Base-by-base conservation (phyloP, 1,140 invertebrate species). In the Argopecten irradians region DNA sequence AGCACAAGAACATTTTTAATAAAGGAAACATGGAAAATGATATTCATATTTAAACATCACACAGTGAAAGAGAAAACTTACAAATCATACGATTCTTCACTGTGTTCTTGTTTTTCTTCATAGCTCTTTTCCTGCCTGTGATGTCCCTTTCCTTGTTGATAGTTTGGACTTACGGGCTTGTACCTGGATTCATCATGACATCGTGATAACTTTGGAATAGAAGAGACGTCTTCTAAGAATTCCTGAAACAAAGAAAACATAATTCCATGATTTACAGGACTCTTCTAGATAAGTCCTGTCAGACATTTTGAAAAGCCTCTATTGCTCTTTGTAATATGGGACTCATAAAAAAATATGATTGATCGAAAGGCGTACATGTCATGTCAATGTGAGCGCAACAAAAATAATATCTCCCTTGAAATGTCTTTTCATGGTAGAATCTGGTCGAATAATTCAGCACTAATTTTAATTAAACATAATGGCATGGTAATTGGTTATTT, bases 201-300 rank as follows among this genome's bases (percentile, higher is more conserved):
- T n/a, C 8, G 7, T 9, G 39, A 33, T 22, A 86, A 55, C 43
- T 86, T 33, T 33, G 85, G 85, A 32, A 33, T 9, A 55, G 85
- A 55, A 43, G 85, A 86, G 32, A 36, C 43, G 5, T 86, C 32
- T 22, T 86, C 85, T 32, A 86, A 34, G 28, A 86, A 86, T 41
- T 86, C 35, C 85, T 86, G 41, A 2, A 86, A 43, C 14, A 41
- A 0, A 5, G n/a, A 43, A 41, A 39, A 85, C 39, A 43, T 28
- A 39, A 39, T 39, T 39, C 5, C 13, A 39, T 5, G 36, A 13
- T 5, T 39, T 8, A 39, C 36, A 39, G 36, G 36, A 8, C 13
- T 39, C 13, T 39, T 39, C 36, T 39, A 5, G 36, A 5, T 39
- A 39, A 39, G 13, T 39, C 36, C 36, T 39, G 36, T 39, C 13